A percentile compares a stretch with the other conserved stretches of the same genome.
Conservation (phyloP, 2,888 invertebrate genomes). For the Trisateles emortualis region DNA sequence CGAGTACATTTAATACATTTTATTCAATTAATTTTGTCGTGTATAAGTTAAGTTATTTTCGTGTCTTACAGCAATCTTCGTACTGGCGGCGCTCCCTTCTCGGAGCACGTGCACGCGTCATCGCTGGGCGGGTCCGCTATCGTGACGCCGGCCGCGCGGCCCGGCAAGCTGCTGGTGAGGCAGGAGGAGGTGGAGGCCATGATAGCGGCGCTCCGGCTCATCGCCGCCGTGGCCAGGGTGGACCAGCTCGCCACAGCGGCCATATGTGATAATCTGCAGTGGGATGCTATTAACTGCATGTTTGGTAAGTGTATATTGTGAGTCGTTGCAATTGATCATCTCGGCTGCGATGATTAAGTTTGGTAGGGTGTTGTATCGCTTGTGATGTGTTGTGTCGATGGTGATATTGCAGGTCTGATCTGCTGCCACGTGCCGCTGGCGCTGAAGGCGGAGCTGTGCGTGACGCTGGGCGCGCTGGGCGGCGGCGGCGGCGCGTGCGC, state of each 20-base stretch:
- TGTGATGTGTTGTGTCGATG: too few relatives aligned
- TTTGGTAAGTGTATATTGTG: constrained; percentile 80
- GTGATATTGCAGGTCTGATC: constrained; percentile 91
- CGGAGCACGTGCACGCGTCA: constrained; percentile 82
- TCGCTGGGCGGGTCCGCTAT: constrained; percentile 80
- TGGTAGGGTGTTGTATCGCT: too few relatives aligned
- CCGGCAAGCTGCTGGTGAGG: constrained; percentile 73
- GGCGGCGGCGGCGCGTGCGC: constrained; percentile 92
- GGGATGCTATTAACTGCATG: constrained; percentile 93
- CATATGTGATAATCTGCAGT: constrained; percentile 95
- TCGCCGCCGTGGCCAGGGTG: constrained; percentile 92
- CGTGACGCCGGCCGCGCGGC: constrained; percentile 67
- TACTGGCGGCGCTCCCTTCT: constrained; percentile 89
- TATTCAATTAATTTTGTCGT: too few relatives aligned
- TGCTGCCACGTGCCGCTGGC: constrained; percentile 94
- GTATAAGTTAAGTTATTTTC: too few relatives aligned
- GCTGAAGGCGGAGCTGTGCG: constrained; percentile 94
- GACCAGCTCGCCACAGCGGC: constrained; percentile 93
- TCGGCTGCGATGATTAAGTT: too few relatives aligned
- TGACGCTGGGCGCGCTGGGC: constrained; percentile 93
- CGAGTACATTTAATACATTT: too few relatives aligned
- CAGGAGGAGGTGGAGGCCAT: constrained; percentile 91
- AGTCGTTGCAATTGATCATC: too few relatives aligned
- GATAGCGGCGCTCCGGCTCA: constrained; percentile 92
- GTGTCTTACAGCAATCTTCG: constrained; percentile 87